A percentile compares a stretch with the other conserved stretches of the same genome.
Conservation (phyloP, 1,140 invertebrate species). For the Platyscapa corneri region DNA sequence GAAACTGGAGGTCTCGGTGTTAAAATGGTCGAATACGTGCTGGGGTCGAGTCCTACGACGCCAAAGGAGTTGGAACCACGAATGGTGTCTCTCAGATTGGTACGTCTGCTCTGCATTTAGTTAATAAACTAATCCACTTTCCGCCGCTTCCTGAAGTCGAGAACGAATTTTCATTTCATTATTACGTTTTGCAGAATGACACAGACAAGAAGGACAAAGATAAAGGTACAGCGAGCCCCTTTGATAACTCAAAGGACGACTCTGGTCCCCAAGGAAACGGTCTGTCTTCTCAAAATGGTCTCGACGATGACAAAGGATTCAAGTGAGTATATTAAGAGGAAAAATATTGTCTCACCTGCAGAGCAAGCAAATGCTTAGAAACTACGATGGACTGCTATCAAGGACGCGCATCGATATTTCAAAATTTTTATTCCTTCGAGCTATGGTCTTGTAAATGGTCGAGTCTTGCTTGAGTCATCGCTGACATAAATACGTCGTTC, state of each 20-base stretch:
- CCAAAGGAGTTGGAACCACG: slow-evolving; percentile 81
- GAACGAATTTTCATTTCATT: slow-evolving; percentile 51
- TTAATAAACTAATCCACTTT: background rate
- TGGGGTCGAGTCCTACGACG: slow-evolving; percentile 91
- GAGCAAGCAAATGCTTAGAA: background rate
- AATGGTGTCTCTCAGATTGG: slow-evolving; percentile 83
- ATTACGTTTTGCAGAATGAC: slow-evolving; percentile 66
- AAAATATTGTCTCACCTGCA: background rate
- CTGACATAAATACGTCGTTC: slow-evolving; percentile 3
- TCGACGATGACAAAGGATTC: slow-evolving; percentile 92
- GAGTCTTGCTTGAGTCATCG: background rate
- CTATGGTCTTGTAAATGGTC: background rate
- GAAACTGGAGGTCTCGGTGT: slow-evolving; percentile 91
- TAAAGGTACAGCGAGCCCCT: slow-evolving; percentile 72
- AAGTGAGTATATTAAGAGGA: slow-evolving; percentile 83
- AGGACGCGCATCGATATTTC: slow-evolving; percentile 12
- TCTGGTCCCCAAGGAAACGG: slow-evolving; percentile 88
- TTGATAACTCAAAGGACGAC: slow-evolving; percentile 76
- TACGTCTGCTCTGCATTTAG: slow-evolving; percentile 60
- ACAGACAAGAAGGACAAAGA: slow-evolving; percentile 74
- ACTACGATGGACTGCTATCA: background rate
- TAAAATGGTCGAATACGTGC: slow-evolving; percentile 99
- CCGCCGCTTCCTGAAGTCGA: background rate
- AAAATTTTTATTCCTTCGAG: slow-evolving; percentile 5
- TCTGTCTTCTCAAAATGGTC: slow-evolving; percentile 79